These are phyloP conservation scores for Alviniconcha marisindica DNA, from an alignment of 1,140 invertebrate genomes.

Conservation along the genomic window DNA sequence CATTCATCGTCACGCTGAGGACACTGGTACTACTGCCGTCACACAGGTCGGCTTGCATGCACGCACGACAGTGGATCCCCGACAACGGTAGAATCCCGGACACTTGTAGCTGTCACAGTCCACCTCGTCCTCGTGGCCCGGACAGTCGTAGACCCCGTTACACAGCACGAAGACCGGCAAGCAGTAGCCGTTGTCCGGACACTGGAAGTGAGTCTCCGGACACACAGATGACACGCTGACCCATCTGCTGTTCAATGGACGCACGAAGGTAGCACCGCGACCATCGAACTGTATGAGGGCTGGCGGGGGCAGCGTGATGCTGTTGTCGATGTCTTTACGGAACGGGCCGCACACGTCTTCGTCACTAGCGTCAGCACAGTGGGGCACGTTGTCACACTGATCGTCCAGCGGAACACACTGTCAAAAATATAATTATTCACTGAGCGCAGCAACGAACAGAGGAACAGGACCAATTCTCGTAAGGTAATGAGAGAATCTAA, in stretches of 20 bases:
- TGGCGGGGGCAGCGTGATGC: neutral
- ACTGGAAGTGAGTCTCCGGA: neutral
- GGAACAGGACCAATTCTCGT: too few species aligned
- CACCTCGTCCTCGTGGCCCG: slow-evolving; percentile 29
- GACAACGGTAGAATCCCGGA: slow-evolving; percentile 33
- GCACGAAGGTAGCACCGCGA: neutral
- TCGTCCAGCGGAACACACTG: neutral
- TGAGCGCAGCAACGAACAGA: too few species aligned
- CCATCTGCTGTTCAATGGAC: neutral
- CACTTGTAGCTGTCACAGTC: slow-evolving; percentile 17
- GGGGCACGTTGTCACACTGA: neutral
- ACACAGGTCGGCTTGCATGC: slow-evolving; percentile 32
- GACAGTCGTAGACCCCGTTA: slow-evolving; percentile 28
- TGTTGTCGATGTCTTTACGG: too few species aligned
- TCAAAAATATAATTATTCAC: too few species aligned
- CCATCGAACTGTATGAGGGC: neutral
- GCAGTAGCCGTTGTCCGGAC: neutral
- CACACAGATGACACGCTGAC: neutral
- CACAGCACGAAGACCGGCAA: slow-evolving; percentile 38
- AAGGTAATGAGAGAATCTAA: too few species aligned
- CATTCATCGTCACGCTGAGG: slow-evolving; percentile 40
- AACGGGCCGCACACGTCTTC: neutral
- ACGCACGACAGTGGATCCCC: slow-evolving; percentile 3
- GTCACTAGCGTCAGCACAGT: slow-evolving; percentile 15
- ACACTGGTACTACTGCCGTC: slow-evolving; percentile 36